Percentiles rank a stretch among this genome's conserved stretches.
Conservation (phyloP, 2,797 vertebrate species). For the Protonibea diacanthus region DNA sequence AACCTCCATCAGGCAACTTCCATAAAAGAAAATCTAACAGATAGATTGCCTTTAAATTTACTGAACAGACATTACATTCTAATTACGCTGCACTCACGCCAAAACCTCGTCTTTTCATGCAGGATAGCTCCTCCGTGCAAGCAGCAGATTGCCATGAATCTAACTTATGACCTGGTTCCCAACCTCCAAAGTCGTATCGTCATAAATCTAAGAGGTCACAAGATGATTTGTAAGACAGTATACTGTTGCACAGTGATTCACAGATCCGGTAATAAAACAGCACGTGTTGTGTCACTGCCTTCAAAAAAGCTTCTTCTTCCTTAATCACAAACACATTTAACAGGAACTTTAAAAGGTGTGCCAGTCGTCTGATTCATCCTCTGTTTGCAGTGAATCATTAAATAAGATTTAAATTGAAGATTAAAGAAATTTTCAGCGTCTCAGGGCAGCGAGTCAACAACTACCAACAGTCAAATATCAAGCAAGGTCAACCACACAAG, state of each 20-base stretch:
- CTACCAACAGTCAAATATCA: too few relatives aligned
- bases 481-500: too few relatives aligned
- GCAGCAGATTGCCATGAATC: not conserved
- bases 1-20: not conserved
- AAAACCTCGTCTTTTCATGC: not conserved
- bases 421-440: too few relatives aligned
- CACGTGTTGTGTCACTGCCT: conserved; percentile 77
- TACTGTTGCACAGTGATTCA: conserved; percentile 73
- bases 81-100: not conserved
- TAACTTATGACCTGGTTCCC: not conserved
- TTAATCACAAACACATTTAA: not conserved
- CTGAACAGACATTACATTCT: not conserved
- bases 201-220: not conserved
- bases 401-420: too few relatives aligned
- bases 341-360: not conserved
- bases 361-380: not conserved
- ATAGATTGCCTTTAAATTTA: too few relatives aligned
- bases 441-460: too few relatives aligned
- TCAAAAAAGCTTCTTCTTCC: conserved; percentile 11
- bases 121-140: not conserved
- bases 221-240: conserved; percentile 44
- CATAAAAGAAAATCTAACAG: not conserved
- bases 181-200: not conserved
- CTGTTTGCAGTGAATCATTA: too few relatives aligned
- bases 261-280: conserved; percentile 71